Conservation (phyloP, 2,113 vertebrate genomes). For the Poicephalus meyeri region DNA sequence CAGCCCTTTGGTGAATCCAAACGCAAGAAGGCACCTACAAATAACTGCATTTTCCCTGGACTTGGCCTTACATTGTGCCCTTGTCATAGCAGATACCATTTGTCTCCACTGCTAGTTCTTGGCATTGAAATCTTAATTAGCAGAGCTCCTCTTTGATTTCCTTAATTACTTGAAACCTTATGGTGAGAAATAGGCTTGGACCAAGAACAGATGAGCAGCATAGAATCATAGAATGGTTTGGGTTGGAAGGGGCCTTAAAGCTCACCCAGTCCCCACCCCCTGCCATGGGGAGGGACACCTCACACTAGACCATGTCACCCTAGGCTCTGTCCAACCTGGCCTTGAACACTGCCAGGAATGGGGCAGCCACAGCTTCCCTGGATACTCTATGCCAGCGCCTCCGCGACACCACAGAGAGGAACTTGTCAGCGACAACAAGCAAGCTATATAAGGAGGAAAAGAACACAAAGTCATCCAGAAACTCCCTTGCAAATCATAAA, state of each 20-base stretch:
- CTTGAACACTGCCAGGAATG: not conserved
- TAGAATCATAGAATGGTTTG: not conserved
- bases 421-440: accelerated
- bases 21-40: constrained; percentile 75
- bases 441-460: not conserved
- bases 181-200: not conserved
- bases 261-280: no score
- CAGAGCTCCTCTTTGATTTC: not conserved
- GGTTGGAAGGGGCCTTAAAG: not conserved
- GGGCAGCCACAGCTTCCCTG: not conserved
- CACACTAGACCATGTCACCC: no score
- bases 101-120: not conserved
- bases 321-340: no score
- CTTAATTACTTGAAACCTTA: constrained; percentile 13
- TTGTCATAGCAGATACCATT: constrained; percentile 62
- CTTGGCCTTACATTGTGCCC: constrained; percentile 50
- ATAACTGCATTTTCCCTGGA: constrained; percentile 57
- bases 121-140: constrained; percentile 55
- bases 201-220: not conserved
- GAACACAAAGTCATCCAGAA: not conserved
- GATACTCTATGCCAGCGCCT: not conserved
- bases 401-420: not conserved
- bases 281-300: not conserved
- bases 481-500: not conserved
- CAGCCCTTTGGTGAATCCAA: constrained; percentile 68